Evolutionary conservation across 2,888 invertebrate genomes (phyloP).

Genomic region (Synanthedon andrenaeformis): DNA sequence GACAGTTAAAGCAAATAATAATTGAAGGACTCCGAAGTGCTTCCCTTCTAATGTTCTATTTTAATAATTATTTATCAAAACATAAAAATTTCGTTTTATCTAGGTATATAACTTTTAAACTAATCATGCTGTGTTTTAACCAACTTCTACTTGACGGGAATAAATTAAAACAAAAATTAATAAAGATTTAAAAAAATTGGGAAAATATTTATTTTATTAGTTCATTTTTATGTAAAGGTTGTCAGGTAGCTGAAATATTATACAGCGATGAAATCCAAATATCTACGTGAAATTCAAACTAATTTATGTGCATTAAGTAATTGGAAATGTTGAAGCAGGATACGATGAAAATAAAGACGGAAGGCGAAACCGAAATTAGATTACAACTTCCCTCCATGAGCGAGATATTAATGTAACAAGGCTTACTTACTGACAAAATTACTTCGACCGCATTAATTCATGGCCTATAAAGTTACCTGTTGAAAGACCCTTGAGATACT

Average conservation of each 20-base stretch:
- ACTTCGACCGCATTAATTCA: conserved; percentile 53
- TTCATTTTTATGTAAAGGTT: too few species aligned
- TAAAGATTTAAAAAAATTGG: too few species aligned
- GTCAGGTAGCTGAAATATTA: background rate
- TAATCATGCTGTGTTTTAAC: too few species aligned
- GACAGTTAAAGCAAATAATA: too few species aligned
- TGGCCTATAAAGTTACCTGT: conserved; percentile 54
- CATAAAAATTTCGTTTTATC: too few species aligned
- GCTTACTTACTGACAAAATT: conserved; percentile 34
- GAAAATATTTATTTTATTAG: too few species aligned
- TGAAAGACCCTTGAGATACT: conserved; percentile 35
- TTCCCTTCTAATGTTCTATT: too few species aligned
- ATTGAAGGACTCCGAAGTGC: too few species aligned
- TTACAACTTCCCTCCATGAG: conserved; percentile 25
- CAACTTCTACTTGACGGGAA: too few species aligned
- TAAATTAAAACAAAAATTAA: too few species aligned
- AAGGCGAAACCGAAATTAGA: conserved; percentile 21
- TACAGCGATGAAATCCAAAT: background rate
- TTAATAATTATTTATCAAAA: too few species aligned
- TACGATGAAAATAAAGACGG: conserved; percentile 2
- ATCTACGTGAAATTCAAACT: background rate
- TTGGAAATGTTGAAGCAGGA: conserved; percentile 2
- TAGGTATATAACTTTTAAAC: too few species aligned
- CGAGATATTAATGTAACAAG: conserved; percentile 33
- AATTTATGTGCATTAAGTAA: background rate